Evolutionary conservation across 2,113 vertebrate species (phyloP).

Genomic region (rat (Rattus norvegicus)): GRCr8 NC_086023.1:89393001-89393500

Average conservation of each 20-base stretch:
- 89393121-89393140: conserved; percentile 71
- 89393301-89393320: background rate
- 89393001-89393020: conserved; percentile 51
- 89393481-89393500: background rate
- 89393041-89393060: conserved; percentile 42
- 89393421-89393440: background rate
- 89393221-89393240: background rate
- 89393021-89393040: conserved; percentile 70
- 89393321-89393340: background rate
- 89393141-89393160: conserved; percentile 62
- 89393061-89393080: conserved; percentile 59
- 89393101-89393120: conserved; percentile 64
- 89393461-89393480: background rate
- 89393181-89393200: conserved; percentile 39
- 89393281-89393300: background rate
- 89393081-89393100: conserved; percentile 64
- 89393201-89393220: background rate
- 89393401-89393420: background rate
- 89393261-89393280: background rate
- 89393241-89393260: background rate
- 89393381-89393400: background rate
- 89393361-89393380: background rate
- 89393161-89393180: conserved; percentile 62
- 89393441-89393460: background rate
- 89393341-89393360: background rate